phyloP scores from a whole-genome alignment of 1,140 invertebrate genomes.

The Lordiphosa clarofinis region DNA sequence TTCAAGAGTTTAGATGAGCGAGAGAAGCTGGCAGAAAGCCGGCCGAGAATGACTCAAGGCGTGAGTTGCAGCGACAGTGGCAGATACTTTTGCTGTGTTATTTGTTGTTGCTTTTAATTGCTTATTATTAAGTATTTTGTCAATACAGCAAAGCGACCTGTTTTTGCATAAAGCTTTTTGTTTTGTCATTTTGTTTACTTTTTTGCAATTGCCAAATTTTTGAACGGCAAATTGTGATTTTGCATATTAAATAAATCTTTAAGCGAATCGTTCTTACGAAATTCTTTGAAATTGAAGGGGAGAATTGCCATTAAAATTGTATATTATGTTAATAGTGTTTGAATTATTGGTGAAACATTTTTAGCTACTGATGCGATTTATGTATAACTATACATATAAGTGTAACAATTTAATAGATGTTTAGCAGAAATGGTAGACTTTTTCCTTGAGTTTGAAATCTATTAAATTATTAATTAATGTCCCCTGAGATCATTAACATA shows the following conservation, averaged over 20 bases:
- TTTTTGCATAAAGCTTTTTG: constrained; percentile 56
- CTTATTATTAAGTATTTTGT: constrained; percentile 36
- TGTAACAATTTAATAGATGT: no score
- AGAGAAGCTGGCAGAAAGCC: constrained; percentile 40
- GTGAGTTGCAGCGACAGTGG: constrained; percentile 19
- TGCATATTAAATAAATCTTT: constrained; percentile 41
- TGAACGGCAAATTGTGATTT: constrained; percentile 33
- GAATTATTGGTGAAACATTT: no score
- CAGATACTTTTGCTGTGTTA: constrained; percentile 16
- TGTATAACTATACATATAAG: no score
- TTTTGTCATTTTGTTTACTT: constrained; percentile 45
- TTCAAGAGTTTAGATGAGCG: constrained; percentile 18
- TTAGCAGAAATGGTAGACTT: no score
- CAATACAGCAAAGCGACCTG: constrained; percentile 21
- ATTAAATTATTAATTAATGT: no score
- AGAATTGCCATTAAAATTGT: no score
- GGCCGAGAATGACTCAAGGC: constrained; percentile 49
- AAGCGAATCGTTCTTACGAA: constrained; percentile 32
- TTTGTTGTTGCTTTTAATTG: constrained; percentile 40
- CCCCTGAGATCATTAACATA: no score
- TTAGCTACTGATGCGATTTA: no score
- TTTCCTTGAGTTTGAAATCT: no score
- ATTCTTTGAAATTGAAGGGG: background rate
- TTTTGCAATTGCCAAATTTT: constrained; percentile 48
- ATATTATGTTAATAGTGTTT: no score